These are phyloP conservation scores for Anastrepha ludens DNA, from an alignment of 1,140 invertebrate genomes.

Conservation along the genomic window DNA sequence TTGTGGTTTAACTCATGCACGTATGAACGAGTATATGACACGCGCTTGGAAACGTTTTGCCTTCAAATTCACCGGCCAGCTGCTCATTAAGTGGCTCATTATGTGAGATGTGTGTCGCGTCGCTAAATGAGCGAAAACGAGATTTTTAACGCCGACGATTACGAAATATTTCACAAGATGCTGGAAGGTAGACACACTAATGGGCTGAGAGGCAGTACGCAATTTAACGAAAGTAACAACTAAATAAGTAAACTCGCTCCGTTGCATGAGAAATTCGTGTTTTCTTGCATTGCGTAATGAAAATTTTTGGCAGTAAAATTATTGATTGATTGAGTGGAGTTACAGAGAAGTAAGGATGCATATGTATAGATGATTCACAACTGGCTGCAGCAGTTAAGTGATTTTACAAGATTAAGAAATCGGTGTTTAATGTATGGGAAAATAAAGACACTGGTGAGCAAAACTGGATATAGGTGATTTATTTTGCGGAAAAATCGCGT, in stretches of 20 bases:
- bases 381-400: background rate
- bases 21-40: too few relatives aligned
- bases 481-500: too few relatives aligned
- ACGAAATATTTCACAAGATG: background rate
- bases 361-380: background rate
- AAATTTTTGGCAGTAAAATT: background rate
- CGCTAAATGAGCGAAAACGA: conserved; percentile 31
- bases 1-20: background rate
- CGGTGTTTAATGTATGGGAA: too few relatives aligned
- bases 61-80: background rate
- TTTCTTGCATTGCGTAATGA: background rate
- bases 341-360: background rate
- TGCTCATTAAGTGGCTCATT: conserved; percentile 5
- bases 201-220: background rate
- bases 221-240: background rate
- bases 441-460: background rate
- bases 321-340: background rate
- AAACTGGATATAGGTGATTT: background rate
- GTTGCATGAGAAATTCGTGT: background rate
- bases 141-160: background rate
- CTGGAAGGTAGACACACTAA: background rate
- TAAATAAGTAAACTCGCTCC: background rate
- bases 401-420: too few relatives aligned
- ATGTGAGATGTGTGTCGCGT: background rate
- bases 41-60: background rate